Conservation (phyloP, 1,140 invertebrate genomes). For the Parapsyche elsis region DNA sequence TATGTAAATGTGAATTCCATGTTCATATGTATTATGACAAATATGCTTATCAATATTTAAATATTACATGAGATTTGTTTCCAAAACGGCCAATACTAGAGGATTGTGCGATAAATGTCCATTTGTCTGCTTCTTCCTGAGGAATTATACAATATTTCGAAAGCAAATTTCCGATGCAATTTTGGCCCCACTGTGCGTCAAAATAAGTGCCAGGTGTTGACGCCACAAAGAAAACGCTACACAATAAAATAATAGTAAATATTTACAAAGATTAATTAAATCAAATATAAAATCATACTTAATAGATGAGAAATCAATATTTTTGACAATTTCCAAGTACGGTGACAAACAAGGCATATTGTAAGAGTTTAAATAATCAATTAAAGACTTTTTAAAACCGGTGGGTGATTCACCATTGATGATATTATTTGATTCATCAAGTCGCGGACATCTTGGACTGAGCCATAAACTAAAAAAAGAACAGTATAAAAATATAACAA, state of each 20-base stretch:
- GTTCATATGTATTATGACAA: background rate
- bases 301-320: conserved; percentile 82
- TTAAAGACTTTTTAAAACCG: conserved; percentile 84
- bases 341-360: conserved; percentile 73
- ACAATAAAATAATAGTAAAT: conserved; percentile 44
- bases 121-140: conserved; percentile 63
- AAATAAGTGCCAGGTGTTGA: conserved; percentile 86
- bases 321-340: conserved; percentile 80
- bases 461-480: conserved; percentile 86
- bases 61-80: conserved; percentile 60
- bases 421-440: conserved; percentile 69
- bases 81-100: conserved; percentile 92
- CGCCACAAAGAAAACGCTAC: conserved; percentile 84
- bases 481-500: background rate
- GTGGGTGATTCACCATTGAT: conserved; percentile 84
- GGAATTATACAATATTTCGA: conserved; percentile 72
- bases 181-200: conserved; percentile 78
- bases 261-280: no score
- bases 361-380: conserved; percentile 84
- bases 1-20: background rate
- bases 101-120: conserved; percentile 81
- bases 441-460: conserved; percentile 78
- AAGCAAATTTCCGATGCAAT: conserved; percentile 74
- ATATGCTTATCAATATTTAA: background rate
- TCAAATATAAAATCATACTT: conserved; percentile 70